Evolutionary conservation across 2,113 vertebrate species (phyloP), one percentile per base, ranked within the genome.

Genomic region (Neopipo cinnamomea): DNA sequence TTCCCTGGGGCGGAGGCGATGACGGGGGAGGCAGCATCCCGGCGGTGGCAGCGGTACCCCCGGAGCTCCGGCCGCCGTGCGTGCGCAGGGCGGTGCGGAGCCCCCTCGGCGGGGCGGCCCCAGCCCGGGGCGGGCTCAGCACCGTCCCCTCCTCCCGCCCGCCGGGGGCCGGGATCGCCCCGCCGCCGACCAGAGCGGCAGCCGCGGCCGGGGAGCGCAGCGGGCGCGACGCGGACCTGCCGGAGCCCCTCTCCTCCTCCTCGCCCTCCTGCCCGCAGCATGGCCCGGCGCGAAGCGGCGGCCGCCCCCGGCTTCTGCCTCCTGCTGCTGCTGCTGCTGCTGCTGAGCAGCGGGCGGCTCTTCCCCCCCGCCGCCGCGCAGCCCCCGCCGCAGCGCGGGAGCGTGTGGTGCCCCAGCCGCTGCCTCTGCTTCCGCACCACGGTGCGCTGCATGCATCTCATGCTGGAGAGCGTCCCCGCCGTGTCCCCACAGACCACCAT

Each of bases 401-500:
- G 93, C 14, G 94, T 97, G 18, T 99, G 99, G 42, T 99, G 99
- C 83, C 99, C 99, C 53, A 99, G 99, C 96, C 99, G 99, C 96
- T 99, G 99, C 95, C 96, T 99, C 31, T 99, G 99, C 92, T 99
- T 99, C 97, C 98, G 99, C 72, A 99, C 98, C 97, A 99, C 99
- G 3, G 99, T 99, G 97, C 98, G 99, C 97, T 99, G 99, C 97
- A 99, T 99, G 99, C 99, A 99, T 97, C 98, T 99, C 50, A 99
- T 98, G 97, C 97, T 99, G 98, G 99, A 99, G 90, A 98, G 97
- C 61, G 98, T 99, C 77, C 99, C 99, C 19, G 97, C 98, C n/a
- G 98, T 99, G 59, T 97, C 98, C 30, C 98, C 98, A 12, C 99
- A 98, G 88, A 99, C 99, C n/a, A 98, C 99, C 95, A 99, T 99